Evolutionary conservation across 2,113 vertebrate genomes (phyloP).

Genomic region (Callocephalon fimbriatum): DNA sequence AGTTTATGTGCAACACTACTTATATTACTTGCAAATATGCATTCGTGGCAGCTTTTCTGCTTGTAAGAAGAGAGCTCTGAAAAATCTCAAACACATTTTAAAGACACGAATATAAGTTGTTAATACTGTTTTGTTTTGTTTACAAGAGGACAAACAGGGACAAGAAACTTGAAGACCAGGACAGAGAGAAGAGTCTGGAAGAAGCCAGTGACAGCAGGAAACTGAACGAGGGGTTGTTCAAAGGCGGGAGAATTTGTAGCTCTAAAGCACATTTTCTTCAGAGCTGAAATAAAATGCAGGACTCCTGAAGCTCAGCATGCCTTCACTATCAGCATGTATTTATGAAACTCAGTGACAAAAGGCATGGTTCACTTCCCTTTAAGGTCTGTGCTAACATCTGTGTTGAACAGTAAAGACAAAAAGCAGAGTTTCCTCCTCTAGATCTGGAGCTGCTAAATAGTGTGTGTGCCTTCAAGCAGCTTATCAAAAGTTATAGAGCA

Average conservation of each 20-base stretch:
- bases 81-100: neutral
- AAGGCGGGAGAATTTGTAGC: neutral
- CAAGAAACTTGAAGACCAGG: neutral
- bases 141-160: neutral
- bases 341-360: neutral
- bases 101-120: neutral
- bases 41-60: neutral
- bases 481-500: neutral
- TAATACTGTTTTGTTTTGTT: neutral
- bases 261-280: neutral
- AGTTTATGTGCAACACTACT: neutral
- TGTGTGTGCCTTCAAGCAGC: neutral
- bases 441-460: neutral
- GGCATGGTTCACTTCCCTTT: neutral
- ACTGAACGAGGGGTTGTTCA: neutral
- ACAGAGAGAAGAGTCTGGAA: neutral
- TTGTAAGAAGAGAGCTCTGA: neutral
- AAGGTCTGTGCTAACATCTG: neutral
- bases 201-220: neutral
- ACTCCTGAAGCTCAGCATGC: neutral
- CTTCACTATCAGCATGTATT: neutral
- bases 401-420: neutral
- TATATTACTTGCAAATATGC: neutral
- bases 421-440: neutral
- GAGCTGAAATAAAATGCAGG: neutral